A percentile compares a stretch with the other conserved stretches of the same genome.
These are phyloP conservation scores for Oreotragus oreotragus DNA, from an alignment of 2,113 vertebrate species.

Conservation along the genomic window DNA sequence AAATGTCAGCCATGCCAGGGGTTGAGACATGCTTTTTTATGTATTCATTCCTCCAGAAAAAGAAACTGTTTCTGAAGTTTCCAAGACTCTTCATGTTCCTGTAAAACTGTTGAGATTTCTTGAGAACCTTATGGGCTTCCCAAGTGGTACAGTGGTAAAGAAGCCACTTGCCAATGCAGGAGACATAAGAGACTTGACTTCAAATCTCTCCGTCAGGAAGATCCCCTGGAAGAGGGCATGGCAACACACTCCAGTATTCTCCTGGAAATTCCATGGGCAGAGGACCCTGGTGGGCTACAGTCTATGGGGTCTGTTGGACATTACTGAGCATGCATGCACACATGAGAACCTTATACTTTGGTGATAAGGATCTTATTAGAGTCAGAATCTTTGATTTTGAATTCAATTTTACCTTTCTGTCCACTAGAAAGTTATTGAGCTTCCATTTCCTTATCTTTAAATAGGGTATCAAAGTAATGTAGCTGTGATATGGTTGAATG, in stretches of 20 bases:
- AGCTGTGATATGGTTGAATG: not conserved
- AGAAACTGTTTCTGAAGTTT: not conserved
- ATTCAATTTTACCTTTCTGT: not conserved
- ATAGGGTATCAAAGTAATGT: not conserved
- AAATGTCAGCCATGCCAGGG: not conserved
- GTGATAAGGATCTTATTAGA: not conserved
- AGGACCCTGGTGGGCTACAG: not conserved
- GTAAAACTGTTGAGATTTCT: not conserved
- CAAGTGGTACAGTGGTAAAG: not conserved
- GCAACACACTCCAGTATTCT: not conserved
- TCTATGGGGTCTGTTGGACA: not conserved
- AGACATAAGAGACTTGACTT: not conserved
- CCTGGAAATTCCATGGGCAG: not conserved
- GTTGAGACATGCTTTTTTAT: not conserved
- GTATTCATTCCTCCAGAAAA: not conserved
- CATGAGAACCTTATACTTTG: not conserved
- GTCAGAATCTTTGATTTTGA: not conserved
- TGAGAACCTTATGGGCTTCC: not conserved
- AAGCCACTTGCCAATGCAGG: not conserved
- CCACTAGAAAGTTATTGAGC: not conserved
- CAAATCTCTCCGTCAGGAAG: not conserved
- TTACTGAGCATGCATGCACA: not conserved
- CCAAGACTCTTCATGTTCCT: not conserved
- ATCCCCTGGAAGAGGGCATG: not conserved
- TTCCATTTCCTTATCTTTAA: not conserved